Evolutionary conservation across 2,797 vertebrate genomes (phyloP), one percentile per base, ranked within the genome.

Genomic region (Xiphorhynchus erythropygius): DNA sequence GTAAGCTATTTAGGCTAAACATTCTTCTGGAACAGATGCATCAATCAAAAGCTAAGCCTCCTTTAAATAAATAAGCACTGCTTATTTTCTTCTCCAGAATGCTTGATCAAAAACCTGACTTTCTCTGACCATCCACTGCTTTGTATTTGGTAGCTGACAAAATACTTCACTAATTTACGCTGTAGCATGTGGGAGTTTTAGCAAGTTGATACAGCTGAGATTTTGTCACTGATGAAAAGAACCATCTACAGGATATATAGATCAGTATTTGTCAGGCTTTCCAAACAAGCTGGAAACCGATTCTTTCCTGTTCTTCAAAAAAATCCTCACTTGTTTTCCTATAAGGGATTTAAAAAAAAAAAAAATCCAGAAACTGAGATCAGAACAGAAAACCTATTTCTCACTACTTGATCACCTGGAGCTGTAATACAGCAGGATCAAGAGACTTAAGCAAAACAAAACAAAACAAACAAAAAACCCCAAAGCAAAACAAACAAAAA

Each of bases 381-480:
- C n/a, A 89, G 87, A 95, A 92, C 60, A 90, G 64, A 95, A 96
- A 96, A 95, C 55, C 47, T 91, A 62, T 93, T 93, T 91, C 78
- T 92, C 41, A 75, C 47, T 94, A 75, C 47, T 67, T 49, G 35
- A 84, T 93, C 88, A 89, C 80, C 84, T 73, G 30, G 41, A 92
- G 84, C 87, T 85, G 55, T 78, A 87, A 75, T 65, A 84, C 35
- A 85, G 44, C n/a, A 92, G 39, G 30, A 90, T 82, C 59, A 84
- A 91, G 49, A 62, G 53, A 91, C 56, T 90, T 8, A 39, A 47
- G 47, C 37, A 76, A 67, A n/a, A 44, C 10, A 33, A 65, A 37
- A 27, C 10, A 25, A 64, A 39, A 39, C 11, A 52, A 18, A 18
- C 44, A 23, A 24, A 49, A 47, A 47, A 12, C 7, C 18, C 18